phyloP scores from a whole-genome alignment of 2,888 invertebrate genomes.

The Drosophila quinaria region DNA sequence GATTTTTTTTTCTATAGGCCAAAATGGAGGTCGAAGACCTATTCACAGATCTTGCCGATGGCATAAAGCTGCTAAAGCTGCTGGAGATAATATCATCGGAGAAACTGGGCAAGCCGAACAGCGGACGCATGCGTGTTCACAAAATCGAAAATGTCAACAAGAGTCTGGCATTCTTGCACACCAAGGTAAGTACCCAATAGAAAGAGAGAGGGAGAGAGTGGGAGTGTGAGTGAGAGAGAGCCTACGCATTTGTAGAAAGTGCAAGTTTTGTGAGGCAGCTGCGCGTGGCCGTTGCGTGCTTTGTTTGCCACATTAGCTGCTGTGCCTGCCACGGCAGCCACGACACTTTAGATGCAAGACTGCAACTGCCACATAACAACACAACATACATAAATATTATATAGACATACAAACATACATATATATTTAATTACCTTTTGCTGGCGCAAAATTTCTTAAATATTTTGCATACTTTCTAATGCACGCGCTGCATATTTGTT shows the following conservation, averaged over 20 bases:
- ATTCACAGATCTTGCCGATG: slow-evolving; percentile 98
- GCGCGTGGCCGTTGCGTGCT: slow-evolving; percentile 79
- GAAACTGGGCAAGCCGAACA: slow-evolving; percentile 98
- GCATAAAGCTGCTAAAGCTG: slow-evolving; percentile 95
- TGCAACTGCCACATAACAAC: slow-evolving; percentile 40
- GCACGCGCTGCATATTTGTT: slow-evolving; percentile 53
- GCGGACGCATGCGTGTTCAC: slow-evolving; percentile 98
- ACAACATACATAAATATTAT: slow-evolving; percentile 14
- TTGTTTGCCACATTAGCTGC: slow-evolving; percentile 72
- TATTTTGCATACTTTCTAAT: slow-evolving; percentile 81
- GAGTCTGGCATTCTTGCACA: slow-evolving; percentile 97
- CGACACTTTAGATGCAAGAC: slow-evolving; percentile 62
- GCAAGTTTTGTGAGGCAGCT: slow-evolving; percentile 76
- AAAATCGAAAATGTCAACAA: slow-evolving; percentile 99
- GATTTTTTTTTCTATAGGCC: slow-evolving; percentile 89
- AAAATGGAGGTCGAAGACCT: slow-evolving; percentile 99
- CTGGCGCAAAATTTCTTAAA: slow-evolving; percentile 54
- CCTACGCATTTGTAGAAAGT: slow-evolving; percentile 79
- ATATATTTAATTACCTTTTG: slow-evolving; percentile 73
- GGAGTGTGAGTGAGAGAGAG: slow-evolving; percentile 6
- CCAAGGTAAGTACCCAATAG: slow-evolving; percentile 89
- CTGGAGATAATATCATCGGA: slow-evolving; percentile 99
- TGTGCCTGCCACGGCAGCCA: slow-evolving; percentile 3
- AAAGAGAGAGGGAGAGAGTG: slow-evolving; percentile 6
- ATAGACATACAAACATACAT: slow-evolving; percentile 6